Base-by-base conservation (phyloP, 2,797 vertebrate species). In the Rhinogobio ventralis region DNA sequence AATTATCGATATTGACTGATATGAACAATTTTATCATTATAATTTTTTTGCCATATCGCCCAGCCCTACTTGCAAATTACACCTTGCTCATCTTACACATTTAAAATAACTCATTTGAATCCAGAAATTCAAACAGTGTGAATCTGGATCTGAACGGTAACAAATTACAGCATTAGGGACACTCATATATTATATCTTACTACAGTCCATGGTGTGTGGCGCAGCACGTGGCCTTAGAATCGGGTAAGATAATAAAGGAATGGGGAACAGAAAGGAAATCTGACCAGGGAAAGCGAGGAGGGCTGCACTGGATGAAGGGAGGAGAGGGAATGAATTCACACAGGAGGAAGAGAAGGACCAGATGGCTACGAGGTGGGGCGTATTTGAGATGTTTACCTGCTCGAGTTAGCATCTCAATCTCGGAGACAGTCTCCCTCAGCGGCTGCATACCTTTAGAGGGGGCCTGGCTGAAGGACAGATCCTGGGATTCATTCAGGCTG, bases 391-490 rank as follows among this genome's bases (percentile, higher is more conserved):
- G 89, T 96, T 96, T 96, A 96, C 96, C 95, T 96, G 96, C 94
- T 96, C 94, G 93, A 86, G 94, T 88, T 92, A 96, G 95, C 96
- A 96, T 96, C 95, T 96, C 95, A 95, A 97, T 94, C 94, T 96
- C 95, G 93, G 95, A 96, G 93, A 95, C 94, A 81, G 93, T 93
- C 89, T 95, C 93, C 92, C 92, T 91, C 93, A 94, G 95, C 86
- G 92, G 91, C 94, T 94, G 89, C 95, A 92, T 95, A 98, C 98
- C 98, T 99, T 98, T 98, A 91, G 96, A 90, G 85, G 95, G 86
- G 0, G 95, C 84, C 91, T 97, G 97, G 17, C 95, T 95, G 92
- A 98, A 97, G 0, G 97, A 96, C 69, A 97, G 93, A 60, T 97
- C 96, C 92, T 96, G 97, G 87, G 96, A 97, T 89, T 96, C 92